Evolutionary conservation across 2,113 vertebrate species (phyloP).

Genomic region (Notarius quadriscutis): DNA sequence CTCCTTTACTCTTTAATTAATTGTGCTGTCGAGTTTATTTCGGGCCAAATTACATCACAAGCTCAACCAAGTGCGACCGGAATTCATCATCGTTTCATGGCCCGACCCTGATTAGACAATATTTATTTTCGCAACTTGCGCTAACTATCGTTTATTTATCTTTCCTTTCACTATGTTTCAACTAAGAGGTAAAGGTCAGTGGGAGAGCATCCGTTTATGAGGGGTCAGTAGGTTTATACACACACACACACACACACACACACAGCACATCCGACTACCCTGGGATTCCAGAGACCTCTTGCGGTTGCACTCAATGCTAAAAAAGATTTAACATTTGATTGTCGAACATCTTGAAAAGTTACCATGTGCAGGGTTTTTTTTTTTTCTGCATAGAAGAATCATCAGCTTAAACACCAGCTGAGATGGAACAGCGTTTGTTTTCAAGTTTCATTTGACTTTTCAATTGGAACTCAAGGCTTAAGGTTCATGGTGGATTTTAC

Average conservation of each 20-base stretch:
- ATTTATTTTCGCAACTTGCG: constrained; percentile 22
- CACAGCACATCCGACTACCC: not conserved
- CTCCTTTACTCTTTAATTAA: constrained; percentile 5
- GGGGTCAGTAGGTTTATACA: constrained; percentile 27
- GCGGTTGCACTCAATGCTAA: not conserved
- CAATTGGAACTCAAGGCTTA: not conserved
- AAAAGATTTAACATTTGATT: not conserved
- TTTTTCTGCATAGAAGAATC: not conserved
- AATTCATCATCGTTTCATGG: constrained; percentile 28
- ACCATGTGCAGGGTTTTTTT: not conserved
- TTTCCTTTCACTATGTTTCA: not conserved
- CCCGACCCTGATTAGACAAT: constrained; percentile 9
- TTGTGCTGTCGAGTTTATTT: not conserved
- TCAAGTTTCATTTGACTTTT: not conserved
- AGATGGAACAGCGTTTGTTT: not conserved
- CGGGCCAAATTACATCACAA: not conserved
- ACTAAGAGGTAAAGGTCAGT: constrained; percentile 13
- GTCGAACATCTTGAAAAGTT: not conserved
- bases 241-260: not conserved
- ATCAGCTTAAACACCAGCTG: not conserved
- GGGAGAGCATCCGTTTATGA: not conserved
- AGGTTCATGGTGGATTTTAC: no score
- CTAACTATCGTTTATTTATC: constrained; percentile 40
- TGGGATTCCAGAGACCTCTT: not conserved
- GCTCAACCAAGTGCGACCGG: not conserved